Percentiles rank a stretch among this genome's conserved stretches.
These are phyloP conservation scores for Cololabis saira DNA, from an alignment of 2,113 vertebrate genomes.

Conservation along the genomic window DNA sequence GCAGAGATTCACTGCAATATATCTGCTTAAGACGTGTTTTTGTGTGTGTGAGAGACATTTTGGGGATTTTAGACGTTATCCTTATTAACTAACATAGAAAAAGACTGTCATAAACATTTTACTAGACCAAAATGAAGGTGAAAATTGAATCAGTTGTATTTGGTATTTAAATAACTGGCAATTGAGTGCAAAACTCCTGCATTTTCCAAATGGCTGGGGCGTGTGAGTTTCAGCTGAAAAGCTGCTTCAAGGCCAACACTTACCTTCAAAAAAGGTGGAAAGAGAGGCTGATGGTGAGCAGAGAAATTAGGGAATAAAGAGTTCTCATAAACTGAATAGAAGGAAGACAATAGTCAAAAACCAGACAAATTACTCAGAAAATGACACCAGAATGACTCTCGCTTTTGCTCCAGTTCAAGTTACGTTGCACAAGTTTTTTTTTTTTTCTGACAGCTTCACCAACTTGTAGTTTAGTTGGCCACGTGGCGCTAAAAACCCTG, in stretches of 20 bases:
- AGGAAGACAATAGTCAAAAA: accelerated
- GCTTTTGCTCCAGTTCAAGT: background rate
- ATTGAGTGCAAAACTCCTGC: background rate
- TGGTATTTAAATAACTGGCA: constrained; percentile 4
- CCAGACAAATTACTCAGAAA: background rate
- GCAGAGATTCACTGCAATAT: no score
- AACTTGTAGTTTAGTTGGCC: constrained; percentile 39
- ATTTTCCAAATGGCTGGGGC: background rate
- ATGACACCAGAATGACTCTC: background rate
- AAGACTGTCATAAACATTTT: no score
- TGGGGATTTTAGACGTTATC: no score
- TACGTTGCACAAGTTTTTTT: background rate
- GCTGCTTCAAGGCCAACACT: constrained; percentile 32
- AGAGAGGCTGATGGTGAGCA: constrained; percentile 14
- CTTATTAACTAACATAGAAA: no score
- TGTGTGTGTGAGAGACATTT: no score
- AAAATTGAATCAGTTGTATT: no score
- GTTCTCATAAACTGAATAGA: background rate
- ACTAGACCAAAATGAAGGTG: no score
- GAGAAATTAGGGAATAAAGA: background rate
- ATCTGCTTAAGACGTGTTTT: no score
- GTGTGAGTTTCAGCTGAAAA: constrained; percentile 21
- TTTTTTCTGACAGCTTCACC: constrained; percentile 56
- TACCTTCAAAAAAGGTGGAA: constrained; percentile 36
- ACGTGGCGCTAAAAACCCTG: constrained; percentile 65